A percentile compares a stretch with the other conserved stretches of the same genome.
Conservation (phyloP, 2,888 invertebrate species). For the Candidula unifasciata region DNA sequence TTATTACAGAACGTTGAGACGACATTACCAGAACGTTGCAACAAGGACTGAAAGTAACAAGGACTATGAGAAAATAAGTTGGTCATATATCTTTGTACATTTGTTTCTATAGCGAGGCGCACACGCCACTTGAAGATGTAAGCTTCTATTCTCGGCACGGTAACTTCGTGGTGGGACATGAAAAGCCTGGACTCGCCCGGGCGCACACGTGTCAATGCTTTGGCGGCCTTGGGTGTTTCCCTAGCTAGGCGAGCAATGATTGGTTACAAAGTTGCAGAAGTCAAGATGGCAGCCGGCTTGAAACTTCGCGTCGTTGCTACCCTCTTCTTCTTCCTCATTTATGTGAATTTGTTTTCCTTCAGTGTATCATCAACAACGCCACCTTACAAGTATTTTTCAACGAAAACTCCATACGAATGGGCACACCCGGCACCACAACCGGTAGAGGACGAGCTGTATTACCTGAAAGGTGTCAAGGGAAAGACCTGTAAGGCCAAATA, state of each 20-base stretch:
- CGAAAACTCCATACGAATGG: conserved; percentile 70
- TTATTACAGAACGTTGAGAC: too few relatives aligned
- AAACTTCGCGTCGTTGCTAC: neutral
- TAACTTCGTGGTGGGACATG: too few relatives aligned
- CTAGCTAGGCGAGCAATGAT: neutral
- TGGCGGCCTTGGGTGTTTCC: too few relatives aligned
- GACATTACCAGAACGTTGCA: too few relatives aligned
- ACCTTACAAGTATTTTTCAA: conserved; percentile 59
- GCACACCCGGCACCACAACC: conserved; percentile 51
- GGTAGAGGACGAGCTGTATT: conserved; percentile 58
- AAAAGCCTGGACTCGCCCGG: too few relatives aligned
- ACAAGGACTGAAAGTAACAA: too few relatives aligned
- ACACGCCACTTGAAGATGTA: too few relatives aligned
- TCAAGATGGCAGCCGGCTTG: conserved; percentile 23
- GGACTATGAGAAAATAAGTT: too few relatives aligned
- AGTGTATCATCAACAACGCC: conserved; percentile 3
- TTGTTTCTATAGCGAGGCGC: too few relatives aligned
- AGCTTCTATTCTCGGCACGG: too few relatives aligned
- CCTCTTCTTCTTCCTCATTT: neutral
- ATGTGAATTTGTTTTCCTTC: neutral
- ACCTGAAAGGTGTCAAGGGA: conserved; percentile 55
- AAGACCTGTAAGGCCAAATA: conserved; percentile 63
- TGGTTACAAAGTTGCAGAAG: neutral
- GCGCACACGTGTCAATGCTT: too few relatives aligned
- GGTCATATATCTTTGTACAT: too few relatives aligned